A percentile compares a stretch with the other conserved stretches of the same genome.
These are phyloP conservation scores for Cebuella pygmaea DNA, from an alignment of 2,797 vertebrate genomes.

Conservation along the genomic window DNA sequence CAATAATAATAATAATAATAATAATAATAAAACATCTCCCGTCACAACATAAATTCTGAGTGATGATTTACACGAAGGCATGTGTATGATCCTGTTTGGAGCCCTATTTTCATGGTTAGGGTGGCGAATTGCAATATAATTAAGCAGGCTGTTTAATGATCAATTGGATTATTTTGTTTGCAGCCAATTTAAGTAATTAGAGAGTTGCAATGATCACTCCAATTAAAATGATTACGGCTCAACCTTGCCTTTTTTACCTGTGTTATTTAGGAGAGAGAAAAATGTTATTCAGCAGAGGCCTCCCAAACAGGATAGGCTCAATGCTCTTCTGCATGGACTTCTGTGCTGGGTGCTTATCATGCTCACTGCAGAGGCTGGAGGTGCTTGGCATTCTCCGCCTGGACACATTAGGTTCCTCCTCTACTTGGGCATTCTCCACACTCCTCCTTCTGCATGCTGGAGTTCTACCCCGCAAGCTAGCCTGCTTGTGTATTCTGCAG, in stretches of 20 bases:
- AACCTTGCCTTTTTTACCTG: constrained; percentile 31
- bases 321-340: not conserved
- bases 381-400: not conserved
- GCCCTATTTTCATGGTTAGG: not conserved
- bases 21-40: not conserved
- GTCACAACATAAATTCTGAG: not conserved
- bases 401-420: not conserved
- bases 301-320: not conserved
- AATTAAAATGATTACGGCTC: constrained; percentile 43
- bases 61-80: not conserved
- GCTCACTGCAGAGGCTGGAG: not conserved
- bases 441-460: not conserved
- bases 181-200: constrained; percentile 74
- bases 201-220: constrained; percentile 50
- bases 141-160: constrained; percentile 71
- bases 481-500: constrained; percentile 58
- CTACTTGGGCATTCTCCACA: constrained; percentile 60
- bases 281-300: not conserved
- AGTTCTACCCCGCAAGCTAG: constrained; percentile 39
- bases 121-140: constrained; percentile 66
- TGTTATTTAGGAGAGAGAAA: constrained; percentile 9
- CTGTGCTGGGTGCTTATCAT: not conserved
- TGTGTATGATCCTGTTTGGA: not conserved
- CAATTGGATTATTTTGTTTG: constrained; percentile 59
- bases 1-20: not conserved